These are phyloP conservation scores for Pachyuromys duprasi DNA, from an alignment of 2,797 vertebrate species.

Conservation along the genomic window DNA sequence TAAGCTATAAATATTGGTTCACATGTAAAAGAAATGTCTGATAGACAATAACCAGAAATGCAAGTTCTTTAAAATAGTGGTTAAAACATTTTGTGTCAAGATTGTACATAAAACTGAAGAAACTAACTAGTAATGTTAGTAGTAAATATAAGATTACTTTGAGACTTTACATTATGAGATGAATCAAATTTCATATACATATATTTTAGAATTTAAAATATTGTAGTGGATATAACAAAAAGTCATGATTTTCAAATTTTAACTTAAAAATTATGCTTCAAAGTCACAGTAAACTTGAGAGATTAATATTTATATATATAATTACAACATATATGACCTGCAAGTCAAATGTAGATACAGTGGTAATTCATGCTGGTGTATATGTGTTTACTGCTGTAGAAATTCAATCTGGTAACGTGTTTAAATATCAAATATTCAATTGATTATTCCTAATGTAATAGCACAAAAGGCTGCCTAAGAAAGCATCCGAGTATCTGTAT, in stretches of 20 bases:
- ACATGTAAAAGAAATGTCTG: conserved; percentile 53
- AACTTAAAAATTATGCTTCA: conserved; percentile 2
- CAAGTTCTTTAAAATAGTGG: conserved; percentile 41
- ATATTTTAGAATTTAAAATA: conserved; percentile 9
- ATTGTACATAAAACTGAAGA: conserved; percentile 5
- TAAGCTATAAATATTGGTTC: conserved; percentile 47
- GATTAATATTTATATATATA: neutral
- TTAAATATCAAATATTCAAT: conserved; percentile 22
- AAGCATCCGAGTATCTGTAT: neutral
- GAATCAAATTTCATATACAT: conserved; percentile 13
- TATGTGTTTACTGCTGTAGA: neutral
- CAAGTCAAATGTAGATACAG: neutral
- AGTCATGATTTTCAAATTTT: neutral
- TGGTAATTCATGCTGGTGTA: neutral
- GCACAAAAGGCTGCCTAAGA: neutral
- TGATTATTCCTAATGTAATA: conserved; percentile 2
- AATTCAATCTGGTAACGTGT: neutral
- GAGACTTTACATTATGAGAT: neutral
- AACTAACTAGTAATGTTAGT: neutral
- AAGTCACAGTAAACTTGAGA: neutral
- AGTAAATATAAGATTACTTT: neutral
- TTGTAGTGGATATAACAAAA: neutral
- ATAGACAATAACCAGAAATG: conserved; percentile 33
- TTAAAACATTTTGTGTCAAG: neutral
- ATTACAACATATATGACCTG: neutral